Conservation (phyloP, 1,140 invertebrate species). For the Oreohelix idahoensis region DNA sequence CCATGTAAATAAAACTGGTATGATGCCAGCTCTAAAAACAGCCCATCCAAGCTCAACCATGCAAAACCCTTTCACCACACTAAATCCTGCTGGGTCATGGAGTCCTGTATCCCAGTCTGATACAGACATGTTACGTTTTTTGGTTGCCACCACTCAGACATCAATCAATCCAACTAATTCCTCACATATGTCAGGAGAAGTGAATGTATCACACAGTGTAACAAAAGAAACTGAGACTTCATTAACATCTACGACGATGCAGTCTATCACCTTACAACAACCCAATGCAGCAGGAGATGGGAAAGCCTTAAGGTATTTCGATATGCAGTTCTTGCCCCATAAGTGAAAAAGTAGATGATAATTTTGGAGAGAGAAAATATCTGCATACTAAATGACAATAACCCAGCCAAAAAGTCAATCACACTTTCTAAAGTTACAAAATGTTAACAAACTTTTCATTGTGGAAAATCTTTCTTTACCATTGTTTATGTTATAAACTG, state of each 20-base stretch:
- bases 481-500: too few species aligned
- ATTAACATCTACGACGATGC: neutral
- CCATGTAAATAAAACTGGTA: too few species aligned
- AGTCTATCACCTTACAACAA: neutral
- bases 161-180: neutral
- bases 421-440: too few species aligned
- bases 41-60: too few species aligned
- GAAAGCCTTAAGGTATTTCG: neutral
- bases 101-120: neutral
- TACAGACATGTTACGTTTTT: neutral
- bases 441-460: too few species aligned
- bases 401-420: too few species aligned
- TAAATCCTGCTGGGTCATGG: neutral
- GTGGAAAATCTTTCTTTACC: too few species aligned
- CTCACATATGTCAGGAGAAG: neutral
- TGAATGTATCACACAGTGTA: neutral
- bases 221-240: neutral
- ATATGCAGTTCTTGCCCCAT: too few species aligned
- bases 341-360: too few species aligned
- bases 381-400: too few species aligned
- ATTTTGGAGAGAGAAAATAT: too few species aligned
- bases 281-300: neutral
- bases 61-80: neutral
- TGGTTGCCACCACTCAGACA: neutral
- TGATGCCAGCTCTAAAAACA: too few species aligned